These are phyloP conservation scores for Anguilla pacifica DNA, from an alignment of 2,797 vertebrate genomes.

Conservation along the genomic window DNA sequence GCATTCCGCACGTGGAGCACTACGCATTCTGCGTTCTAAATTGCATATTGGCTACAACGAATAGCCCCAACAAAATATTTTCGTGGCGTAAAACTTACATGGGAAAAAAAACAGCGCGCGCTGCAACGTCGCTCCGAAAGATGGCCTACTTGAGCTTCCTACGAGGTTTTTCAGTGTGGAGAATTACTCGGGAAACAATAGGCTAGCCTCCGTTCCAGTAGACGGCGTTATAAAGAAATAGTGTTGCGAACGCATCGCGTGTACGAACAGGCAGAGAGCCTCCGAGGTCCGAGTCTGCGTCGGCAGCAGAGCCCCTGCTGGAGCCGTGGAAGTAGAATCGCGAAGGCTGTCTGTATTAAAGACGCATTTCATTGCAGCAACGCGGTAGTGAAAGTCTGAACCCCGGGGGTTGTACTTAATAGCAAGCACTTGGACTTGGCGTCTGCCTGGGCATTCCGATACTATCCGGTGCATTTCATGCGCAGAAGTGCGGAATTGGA, in stretches of 20 bases:
- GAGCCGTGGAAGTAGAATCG: neutral
- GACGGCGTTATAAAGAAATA: constrained; percentile 24
- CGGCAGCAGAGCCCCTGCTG: neutral
- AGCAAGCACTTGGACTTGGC: neutral
- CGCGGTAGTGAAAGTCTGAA: neutral
- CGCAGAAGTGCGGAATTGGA: neutral
- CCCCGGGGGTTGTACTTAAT: neutral
- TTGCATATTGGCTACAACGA: neutral
- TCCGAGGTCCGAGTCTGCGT: neutral
- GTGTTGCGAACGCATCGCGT: neutral
- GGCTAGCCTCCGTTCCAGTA: constrained; percentile 31
- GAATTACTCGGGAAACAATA: neutral
- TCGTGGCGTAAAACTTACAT: neutral
- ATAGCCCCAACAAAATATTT: neutral
- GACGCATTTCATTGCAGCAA: neutral
- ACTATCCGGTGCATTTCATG: neutral
- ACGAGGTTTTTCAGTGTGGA: neutral
- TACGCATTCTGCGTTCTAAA: neutral
- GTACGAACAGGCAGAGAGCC: neutral
- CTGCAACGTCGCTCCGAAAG: constrained; percentile 15
- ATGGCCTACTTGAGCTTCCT: constrained; percentile 22
- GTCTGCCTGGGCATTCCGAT: neutral
- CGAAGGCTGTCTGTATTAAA: neutral
- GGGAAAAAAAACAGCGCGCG: neutral
- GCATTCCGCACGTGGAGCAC: neutral